Evolutionary conservation across 2,113 vertebrate genomes (phyloP).

Genomic region (Zapus hudsonius): DNA sequence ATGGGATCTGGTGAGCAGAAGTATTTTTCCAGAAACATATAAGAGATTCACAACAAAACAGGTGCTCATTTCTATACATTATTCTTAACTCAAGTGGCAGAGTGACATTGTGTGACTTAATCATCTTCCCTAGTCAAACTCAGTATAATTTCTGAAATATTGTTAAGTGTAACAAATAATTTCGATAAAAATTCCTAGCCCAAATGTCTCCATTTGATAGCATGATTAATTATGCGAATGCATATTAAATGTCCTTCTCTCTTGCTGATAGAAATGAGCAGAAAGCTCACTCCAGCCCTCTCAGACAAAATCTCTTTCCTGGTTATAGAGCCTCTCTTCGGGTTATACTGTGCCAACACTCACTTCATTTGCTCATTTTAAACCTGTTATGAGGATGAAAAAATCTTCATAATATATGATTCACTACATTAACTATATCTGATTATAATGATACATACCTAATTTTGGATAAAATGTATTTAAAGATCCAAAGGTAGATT

Average conservation of each 20-base stretch:
- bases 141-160: not conserved
- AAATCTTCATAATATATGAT: not conserved
- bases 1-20: not conserved
- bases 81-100: not conserved
- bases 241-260: not conserved
- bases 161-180: not conserved
- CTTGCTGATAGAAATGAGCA: not conserved
- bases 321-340: not conserved
- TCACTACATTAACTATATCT: not conserved
- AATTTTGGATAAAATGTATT: not conserved
- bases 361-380: conserved; percentile 4
- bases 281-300: not conserved
- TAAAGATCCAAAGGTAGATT: conserved; percentile 50
- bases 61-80: not conserved
- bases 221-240: not conserved
- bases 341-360: not conserved
- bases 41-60: not conserved
- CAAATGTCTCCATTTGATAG: not conserved
- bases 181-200: conserved; percentile 9
- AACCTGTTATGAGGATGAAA: not conserved
- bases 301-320: not conserved
- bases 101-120: not conserved
- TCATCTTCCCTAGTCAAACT: not conserved
- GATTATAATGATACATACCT: conserved; percentile 37
- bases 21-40: not conserved